A percentile compares a stretch with the other conserved stretches of the same genome.
phyloP scores from a whole-genome alignment of 2,888 invertebrate species.

The Deladenus siricidicola region DNA sequence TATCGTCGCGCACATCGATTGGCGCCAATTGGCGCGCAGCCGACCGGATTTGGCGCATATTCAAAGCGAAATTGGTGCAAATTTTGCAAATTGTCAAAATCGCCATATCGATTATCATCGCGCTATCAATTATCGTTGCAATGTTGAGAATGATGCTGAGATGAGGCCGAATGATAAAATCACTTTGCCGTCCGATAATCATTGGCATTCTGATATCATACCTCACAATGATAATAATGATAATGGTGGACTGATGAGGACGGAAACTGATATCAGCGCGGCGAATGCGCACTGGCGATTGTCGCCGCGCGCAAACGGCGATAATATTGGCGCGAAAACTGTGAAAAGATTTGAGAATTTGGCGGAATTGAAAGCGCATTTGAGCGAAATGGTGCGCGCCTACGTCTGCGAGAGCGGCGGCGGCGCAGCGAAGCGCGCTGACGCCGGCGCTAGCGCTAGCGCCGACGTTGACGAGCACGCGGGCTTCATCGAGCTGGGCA shows the following conservation, averaged over 20 bases:
- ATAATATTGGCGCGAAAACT: too few species aligned
- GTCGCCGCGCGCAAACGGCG: not conserved
- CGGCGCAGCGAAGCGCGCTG: too few species aligned
- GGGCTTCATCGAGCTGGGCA: slow-evolving; percentile 39
- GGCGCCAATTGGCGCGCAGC: slow-evolving; percentile 33
- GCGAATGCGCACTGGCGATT: not conserved
- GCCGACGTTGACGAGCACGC: not conserved
- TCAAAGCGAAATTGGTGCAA: too few species aligned
- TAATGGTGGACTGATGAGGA: not conserved
- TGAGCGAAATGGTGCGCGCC: not conserved
- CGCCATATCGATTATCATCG: too few species aligned
- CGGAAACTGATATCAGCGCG: not conserved
- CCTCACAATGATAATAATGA: too few species aligned
- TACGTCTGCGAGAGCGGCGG: not conserved
- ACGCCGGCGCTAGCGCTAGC: too few species aligned
- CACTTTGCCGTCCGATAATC: not conserved
- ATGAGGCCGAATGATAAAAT: not conserved
- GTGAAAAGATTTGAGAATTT: too few species aligned
- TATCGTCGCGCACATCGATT: slow-evolving; percentile 40
- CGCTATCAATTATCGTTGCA: too few species aligned
- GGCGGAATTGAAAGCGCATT: not conserved
- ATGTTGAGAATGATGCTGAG: not conserved
- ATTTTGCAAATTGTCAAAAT: too few species aligned
- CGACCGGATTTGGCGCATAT: slow-evolving; percentile 26
- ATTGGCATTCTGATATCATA: too few species aligned